A percentile compares a stretch with the other conserved stretches of the same genome.
Evolutionary conservation across 2,113 vertebrate species (phyloP).

Genomic region (Urocitellus parryii): DNA sequence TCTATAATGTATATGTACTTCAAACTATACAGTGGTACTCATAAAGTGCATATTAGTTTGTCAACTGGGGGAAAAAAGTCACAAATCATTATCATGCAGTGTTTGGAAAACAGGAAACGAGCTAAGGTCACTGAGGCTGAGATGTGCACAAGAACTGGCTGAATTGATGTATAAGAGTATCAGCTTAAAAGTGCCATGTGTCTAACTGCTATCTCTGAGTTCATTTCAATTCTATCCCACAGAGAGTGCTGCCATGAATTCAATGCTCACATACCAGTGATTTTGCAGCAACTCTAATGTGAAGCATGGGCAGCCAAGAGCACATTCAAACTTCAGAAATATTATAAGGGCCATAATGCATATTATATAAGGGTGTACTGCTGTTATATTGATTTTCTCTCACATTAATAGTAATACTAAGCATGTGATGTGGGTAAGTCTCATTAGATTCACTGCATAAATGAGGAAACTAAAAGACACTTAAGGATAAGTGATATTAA

Average conservation of each 20-base stretch:
- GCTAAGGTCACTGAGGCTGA: neutral
- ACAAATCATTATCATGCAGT: neutral
- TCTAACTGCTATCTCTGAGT: neutral
- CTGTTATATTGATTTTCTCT: conserved; percentile 48
- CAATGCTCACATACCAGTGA: neutral
- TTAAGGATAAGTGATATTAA: conserved; percentile 56
- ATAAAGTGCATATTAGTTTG: neutral
- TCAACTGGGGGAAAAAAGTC: neutral
- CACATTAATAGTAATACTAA: conserved; percentile 63
- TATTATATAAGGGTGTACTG: conserved; percentile 16
- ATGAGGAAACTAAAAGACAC: conserved; percentile 58
- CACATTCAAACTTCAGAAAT: neutral
- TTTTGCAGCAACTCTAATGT: neutral
- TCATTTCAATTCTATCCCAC: neutral
- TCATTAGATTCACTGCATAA: conserved; percentile 57
- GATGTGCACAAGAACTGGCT: neutral
- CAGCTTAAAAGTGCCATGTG: neutral
- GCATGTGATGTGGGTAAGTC: conserved; percentile 28
- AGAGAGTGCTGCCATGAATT: neutral
- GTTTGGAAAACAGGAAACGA: neutral
- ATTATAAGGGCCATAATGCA: conserved; percentile 7
- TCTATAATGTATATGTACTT: neutral
- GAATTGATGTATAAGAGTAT: neutral
- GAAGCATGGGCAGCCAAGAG: conserved; percentile 1
- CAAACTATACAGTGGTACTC: neutral